Base-by-base conservation (phyloP, 2,888 invertebrate species). In the Theretra japonica region DNA sequence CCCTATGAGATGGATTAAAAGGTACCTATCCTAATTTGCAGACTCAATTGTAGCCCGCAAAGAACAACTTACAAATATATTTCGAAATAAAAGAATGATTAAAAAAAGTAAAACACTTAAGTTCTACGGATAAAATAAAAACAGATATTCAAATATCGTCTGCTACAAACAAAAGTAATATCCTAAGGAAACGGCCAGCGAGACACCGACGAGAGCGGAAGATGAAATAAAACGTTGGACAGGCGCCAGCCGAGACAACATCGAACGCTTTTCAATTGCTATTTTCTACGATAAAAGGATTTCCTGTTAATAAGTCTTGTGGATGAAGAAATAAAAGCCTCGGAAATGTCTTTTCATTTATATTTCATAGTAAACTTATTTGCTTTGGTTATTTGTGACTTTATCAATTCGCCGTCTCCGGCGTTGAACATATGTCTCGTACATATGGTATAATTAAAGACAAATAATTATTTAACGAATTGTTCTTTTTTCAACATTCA, bases 161-260 rank as follows among this genome's bases (percentile, higher is more conserved):
- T 23, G 17, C 19, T 65, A 6, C 23, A 65, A 62, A 48, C 41
- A 48, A 48, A 23, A 65, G 48, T 65, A 48, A 65, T 23, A 65
- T 65, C 65, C 23, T 48, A 41, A 48, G 65, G 65, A 65, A 65
- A 48, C 23, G 17, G 48, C 41, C 11, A 41, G 41, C 41, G 41
- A 65, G 23, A 48, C 17, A 41, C 48, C 15, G 23, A 23, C 17
- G 48, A 17, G 41, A 15, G 48, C 41, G 21, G 33, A 62, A 65
- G 65, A 65, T 11, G 65, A 41, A 23, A 62, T 33, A 62, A 62
- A 62, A 65, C 65, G 21, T 48, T 65, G 65, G 65, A 65, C 48
- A 48, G 23, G 65, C 65, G 65, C 65, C 65, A 65, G 23, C 65
- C 21, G 41, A 65, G 48, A 25, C 65, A 17, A 65, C 23, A 62